These are phyloP conservation scores for Molossus molossus DNA, from an alignment of 2,797 vertebrate species.

Conservation along the genomic window DNA sequence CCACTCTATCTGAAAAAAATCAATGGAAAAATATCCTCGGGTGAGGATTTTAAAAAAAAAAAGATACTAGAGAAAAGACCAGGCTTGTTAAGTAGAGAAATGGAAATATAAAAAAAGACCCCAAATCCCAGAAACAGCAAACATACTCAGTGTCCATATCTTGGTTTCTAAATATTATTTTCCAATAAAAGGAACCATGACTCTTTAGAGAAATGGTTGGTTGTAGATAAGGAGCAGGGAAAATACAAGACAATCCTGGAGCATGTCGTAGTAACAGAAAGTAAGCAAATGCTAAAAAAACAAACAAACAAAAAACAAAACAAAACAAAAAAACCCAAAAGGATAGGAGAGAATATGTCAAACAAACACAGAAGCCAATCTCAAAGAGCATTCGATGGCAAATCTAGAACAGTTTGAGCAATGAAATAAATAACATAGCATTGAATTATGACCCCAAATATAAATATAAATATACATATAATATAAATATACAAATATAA, in stretches of 20 bases:
- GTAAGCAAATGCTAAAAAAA: not conserved
- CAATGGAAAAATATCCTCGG: too few species aligned
- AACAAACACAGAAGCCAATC: constrained; percentile 23
- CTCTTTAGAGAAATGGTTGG: not conserved
- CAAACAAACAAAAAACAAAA: not conserved
- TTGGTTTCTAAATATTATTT: constrained; percentile 26
- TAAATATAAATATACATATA: constrained; percentile 1
- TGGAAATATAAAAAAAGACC: not conserved
- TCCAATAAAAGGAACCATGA: not conserved
- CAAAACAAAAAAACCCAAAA: not conserved
- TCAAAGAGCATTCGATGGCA: not conserved
- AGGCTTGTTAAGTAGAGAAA: not conserved
- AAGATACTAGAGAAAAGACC: constrained; percentile 34
- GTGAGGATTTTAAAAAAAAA: too few species aligned
- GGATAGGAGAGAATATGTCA: not conserved
- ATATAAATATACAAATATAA: constrained; percentile 12
- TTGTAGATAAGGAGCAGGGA: not conserved
- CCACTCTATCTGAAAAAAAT: too few species aligned
- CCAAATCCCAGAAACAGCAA: not conserved
- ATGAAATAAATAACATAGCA: not conserved
- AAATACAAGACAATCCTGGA: constrained; percentile 5
- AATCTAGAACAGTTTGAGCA: not conserved
- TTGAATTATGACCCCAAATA: not conserved
- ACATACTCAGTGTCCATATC: not conserved
- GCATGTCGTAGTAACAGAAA: not conserved